Conservation (phyloP, 2,797 vertebrate genomes). For the Rhinogobio ventralis region DNA sequence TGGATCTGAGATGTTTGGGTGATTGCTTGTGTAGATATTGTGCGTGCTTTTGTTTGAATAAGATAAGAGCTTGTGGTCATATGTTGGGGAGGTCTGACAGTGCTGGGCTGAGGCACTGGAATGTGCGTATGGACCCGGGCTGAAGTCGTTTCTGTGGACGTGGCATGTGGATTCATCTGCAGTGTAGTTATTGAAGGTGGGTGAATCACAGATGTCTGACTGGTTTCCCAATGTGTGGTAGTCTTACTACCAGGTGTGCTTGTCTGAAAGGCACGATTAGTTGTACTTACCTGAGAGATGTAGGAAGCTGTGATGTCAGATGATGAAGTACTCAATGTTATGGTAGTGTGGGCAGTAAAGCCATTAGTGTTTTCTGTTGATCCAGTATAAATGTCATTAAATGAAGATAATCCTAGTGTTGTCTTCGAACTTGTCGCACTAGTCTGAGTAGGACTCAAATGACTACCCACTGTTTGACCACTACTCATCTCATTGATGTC, state of each 20-base stretch:
- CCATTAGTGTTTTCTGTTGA: not conserved
- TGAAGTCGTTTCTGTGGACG: slow-evolving; percentile 22
- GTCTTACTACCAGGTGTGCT: not conserved
- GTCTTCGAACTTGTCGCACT: slow-evolving; percentile 1
- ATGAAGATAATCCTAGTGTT: slow-evolving; percentile 7
- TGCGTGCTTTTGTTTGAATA: slow-evolving; percentile 29
- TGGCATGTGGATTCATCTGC: not conserved
- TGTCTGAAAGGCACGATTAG: not conserved
- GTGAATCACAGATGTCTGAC: not conserved
- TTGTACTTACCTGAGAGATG: slow-evolving; percentile 13
- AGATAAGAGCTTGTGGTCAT: slow-evolving; percentile 33
- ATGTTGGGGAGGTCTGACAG: slow-evolving; percentile 4
- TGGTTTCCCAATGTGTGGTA: slow-evolving; percentile 1
- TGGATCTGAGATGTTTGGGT: not conserved
- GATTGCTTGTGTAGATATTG: not conserved
- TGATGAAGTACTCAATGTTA: not conserved
- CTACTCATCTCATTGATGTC: not conserved
- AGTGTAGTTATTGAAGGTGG: not conserved
- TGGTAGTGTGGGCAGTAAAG: not conserved
- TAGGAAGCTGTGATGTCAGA: not conserved
- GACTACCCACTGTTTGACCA: not conserved
- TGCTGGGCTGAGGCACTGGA: slow-evolving; percentile 8
- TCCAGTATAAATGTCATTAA: not conserved
- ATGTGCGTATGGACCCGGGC: slow-evolving; percentile 8
- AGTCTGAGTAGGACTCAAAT: slow-evolving; percentile 10